Base-by-base conservation (phyloP, 2,888 invertebrate genomes). In the Chloromyia formosa region DNA sequence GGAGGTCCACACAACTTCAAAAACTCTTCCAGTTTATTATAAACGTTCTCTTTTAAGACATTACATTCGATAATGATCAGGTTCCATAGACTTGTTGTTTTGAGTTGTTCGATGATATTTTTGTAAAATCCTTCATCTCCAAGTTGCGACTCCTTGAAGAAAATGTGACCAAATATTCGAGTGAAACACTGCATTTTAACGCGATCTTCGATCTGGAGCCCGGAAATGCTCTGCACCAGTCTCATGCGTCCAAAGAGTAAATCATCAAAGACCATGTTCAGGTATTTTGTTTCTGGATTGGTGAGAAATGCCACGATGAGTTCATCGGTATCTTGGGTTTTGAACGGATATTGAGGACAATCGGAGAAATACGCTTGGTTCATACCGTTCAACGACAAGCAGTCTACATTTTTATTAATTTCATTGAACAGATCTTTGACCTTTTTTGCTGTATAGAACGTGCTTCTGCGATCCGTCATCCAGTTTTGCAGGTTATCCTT, bases 261-360 rank as follows among this genome's bases (percentile, higher is more conserved):
- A 1, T 62, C 27, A 16, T 73, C 62, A 14, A 62, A 73, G 12
- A 40, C n/a, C 35, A 73, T 18, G n/a, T 60, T 18, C 22, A 73
- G 40, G 0, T 53, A 20, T 27, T 53, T 10, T 0, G 0, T 1
- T 22, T 73, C 16, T 0, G 4, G n/a, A 45, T 62, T 22, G 1
- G 18, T n/a, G 14, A 71, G 45, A 22, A 71, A 71, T n/a, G 10
- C 12, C 1, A 0, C 1, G 12, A 71, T 40, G 7, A 9, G n/a
- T 10, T 69, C 16, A 3, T 14, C 9, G 9, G 42, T 14, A 1
- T 40, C 49, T 4, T 23, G 10, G 1, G n/a, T 5, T n/a, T 61
- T 61, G 18, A 73, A 61, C 14, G 5, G 12, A 49, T 45, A 73
- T 27, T 61, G 35, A 1, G 61, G 35, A 23, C n/a, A 45, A 1